These are phyloP conservation scores for Hippoglossus stenolepis DNA, from an alignment of 2,113 vertebrate genomes.

Conservation along the genomic window DNA sequence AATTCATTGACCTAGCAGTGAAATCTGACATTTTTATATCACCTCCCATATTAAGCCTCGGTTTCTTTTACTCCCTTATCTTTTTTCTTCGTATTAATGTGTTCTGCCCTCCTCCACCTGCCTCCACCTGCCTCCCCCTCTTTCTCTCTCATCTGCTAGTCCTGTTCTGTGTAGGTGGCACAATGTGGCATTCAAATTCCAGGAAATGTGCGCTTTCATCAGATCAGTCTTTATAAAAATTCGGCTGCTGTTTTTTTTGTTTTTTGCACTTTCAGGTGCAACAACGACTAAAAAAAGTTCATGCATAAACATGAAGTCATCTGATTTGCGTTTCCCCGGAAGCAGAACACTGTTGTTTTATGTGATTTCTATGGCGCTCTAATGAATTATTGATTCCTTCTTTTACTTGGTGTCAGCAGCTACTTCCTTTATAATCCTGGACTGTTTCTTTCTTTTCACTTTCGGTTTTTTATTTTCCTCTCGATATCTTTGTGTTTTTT, in stretches of 20 bases:
- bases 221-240: slow-evolving; percentile 32
- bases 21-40: slow-evolving; percentile 57
- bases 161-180: slow-evolving; percentile 29
- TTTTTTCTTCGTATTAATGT: slow-evolving; percentile 32
- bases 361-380: slow-evolving; percentile 66
- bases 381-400: slow-evolving; percentile 84
- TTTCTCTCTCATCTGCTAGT: no score
- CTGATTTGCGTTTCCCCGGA: slow-evolving; percentile 73
- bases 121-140: slow-evolving; percentile 14
- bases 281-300: slow-evolving; percentile 50
- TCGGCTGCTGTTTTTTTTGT: not conserved
- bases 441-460: not conserved
- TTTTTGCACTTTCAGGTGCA: slow-evolving; percentile 25
- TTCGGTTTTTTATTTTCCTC: slow-evolving; percentile 15
- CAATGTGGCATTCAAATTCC: slow-evolving; percentile 61
- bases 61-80: slow-evolving; percentile 33
- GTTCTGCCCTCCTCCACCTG: slow-evolving; percentile 22
- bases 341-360: slow-evolving; percentile 73
- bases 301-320: slow-evolving; percentile 69
- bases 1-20: slow-evolving; percentile 61
- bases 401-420: slow-evolving; percentile 77
- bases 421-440: slow-evolving; percentile 55
- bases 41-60: slow-evolving; percentile 41
- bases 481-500: slow-evolving; percentile 17
- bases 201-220: slow-evolving; percentile 48